Base-by-base conservation (phyloP, 2,797 vertebrate genomes). In the Heterohyrax brucei region DNA sequence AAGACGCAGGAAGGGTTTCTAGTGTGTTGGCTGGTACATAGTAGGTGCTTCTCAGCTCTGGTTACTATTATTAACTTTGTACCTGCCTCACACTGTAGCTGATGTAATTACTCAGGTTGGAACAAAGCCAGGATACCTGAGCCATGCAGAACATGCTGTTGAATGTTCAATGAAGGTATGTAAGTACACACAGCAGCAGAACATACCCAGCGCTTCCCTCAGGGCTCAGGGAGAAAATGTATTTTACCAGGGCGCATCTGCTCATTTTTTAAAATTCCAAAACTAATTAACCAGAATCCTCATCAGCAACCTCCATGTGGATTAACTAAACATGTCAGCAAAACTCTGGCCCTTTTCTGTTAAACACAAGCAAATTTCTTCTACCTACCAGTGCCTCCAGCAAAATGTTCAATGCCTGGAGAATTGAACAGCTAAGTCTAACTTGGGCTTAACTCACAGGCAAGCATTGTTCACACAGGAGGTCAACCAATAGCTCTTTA, bases 271-370 rank as follows among this genome's bases (percentile, higher is more conserved):
- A 22, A 96, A 93, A 93, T 94, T 93, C 93, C 81, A 77, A 76
- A 95, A 96, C 93, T 90, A 95, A 97, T 96, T 97, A 97, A 91
- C 91, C 91, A 96, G 94, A 91, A 80, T 95, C 50, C 91, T 92
- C 91, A 84, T 89, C 91, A 89, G 89, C 87, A 21, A 50, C 59
- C 87, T 94, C 91, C 91, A 33, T 21, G 93, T 59, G 81, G 84
- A 95, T 88, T 96, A 86, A 90, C 96, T 73, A 91, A 96, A 79
- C 82, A 53, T 76, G 89, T 89, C 91, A 85, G 94, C 77, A 92
- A 92, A 91, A 62, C 83, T 83, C 85, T 70, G 61, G 77, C 46
- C 39, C 22, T 85, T 87, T 39, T 59, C 87, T 87, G 61, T 92
- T 82, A 80, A 95, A 96, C 90, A 93, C 28, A 46, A 81, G 73